These are phyloP conservation scores for Thymelicus sylvestris DNA, from an alignment of 2,888 invertebrate species.

Conservation along the genomic window DNA sequence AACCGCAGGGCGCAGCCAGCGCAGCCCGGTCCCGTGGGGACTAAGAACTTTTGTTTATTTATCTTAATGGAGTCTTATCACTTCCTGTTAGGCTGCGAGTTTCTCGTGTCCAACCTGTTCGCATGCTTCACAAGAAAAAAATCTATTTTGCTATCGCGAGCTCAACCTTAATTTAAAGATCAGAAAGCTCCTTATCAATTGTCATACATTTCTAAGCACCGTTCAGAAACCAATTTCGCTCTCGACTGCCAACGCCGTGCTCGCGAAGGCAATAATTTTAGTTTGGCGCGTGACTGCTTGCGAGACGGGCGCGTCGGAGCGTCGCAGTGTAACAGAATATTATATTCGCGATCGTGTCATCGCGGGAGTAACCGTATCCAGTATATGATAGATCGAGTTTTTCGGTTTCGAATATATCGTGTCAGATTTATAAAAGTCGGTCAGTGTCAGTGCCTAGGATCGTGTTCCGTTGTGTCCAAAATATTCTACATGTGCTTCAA, in stretches of 20 bases:
- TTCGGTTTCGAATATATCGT: conserved; percentile 25
- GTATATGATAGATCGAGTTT: conserved; percentile 16
- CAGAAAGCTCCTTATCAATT: conserved; percentile 57
- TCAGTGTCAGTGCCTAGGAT: conserved; percentile 50
- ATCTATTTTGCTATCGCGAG: conserved; percentile 50
- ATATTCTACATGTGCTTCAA: conserved; percentile 56
- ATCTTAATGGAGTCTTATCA: conserved; percentile 50
- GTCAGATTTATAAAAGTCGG: conserved; percentile 41
- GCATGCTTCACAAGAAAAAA: conserved; percentile 56
- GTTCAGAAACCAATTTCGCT: conserved; percentile 78
- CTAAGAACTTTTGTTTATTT: conserved; percentile 30
- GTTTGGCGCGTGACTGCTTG: conserved; percentile 74
- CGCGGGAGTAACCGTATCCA: conserved; percentile 41
- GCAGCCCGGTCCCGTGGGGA: conserved; percentile 1
- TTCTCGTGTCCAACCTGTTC: conserved; percentile 74
- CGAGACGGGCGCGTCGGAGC: conserved; percentile 54
- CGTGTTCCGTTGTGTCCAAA: conserved; percentile 53
- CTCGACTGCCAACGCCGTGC: conserved; percentile 66
- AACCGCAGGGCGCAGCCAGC: too few species aligned
- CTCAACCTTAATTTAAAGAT: conserved; percentile 54
- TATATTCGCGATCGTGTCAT: conserved; percentile 57
- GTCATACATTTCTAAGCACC: conserved; percentile 41
- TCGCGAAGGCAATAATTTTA: conserved; percentile 70
- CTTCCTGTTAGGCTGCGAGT: conserved; percentile 67
- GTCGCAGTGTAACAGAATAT: conserved; percentile 8